Conservation (phyloP, 2,797 vertebrate species). For the Lophotriccus pileatus region DNA sequence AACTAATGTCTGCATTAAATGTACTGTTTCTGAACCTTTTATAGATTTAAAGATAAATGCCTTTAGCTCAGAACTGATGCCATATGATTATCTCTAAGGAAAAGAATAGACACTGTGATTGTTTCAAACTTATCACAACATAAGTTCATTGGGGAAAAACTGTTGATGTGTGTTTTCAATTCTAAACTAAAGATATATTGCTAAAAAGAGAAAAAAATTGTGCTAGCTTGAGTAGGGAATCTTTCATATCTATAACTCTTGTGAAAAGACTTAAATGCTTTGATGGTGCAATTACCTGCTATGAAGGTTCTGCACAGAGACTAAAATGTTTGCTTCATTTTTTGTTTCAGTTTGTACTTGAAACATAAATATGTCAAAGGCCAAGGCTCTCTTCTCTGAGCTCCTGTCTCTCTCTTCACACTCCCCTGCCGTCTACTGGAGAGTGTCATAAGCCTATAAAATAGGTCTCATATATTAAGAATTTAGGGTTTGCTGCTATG, state of each 20-base stretch:
- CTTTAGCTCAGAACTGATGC: background rate
- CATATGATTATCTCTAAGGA: background rate
- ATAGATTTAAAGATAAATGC: background rate
- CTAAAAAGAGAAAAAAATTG: background rate
- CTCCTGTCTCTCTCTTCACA: no score
- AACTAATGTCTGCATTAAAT: background rate
- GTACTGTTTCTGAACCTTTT: constrained; percentile 11
- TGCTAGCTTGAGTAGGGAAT: background rate
- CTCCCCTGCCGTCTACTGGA: background rate
- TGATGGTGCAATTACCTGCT: background rate
- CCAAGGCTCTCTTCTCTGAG: background rate
- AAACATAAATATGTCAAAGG: background rate
- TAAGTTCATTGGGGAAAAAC: background rate
- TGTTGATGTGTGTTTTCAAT: background rate
- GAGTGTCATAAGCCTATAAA: background rate
- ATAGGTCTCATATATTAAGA: constrained; percentile 15
- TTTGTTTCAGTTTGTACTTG: background rate
- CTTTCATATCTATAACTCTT: background rate
- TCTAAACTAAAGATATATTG: background rate
- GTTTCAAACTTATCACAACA: constrained; percentile 16
- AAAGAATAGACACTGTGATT: background rate
- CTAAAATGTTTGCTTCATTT: background rate
- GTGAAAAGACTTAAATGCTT: background rate
- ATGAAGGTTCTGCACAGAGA: background rate
- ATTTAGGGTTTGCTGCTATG: background rate